Evolutionary conservation across 2,797 vertebrate genomes (phyloP).

Genomic region (Diceros bicornis): DNA sequence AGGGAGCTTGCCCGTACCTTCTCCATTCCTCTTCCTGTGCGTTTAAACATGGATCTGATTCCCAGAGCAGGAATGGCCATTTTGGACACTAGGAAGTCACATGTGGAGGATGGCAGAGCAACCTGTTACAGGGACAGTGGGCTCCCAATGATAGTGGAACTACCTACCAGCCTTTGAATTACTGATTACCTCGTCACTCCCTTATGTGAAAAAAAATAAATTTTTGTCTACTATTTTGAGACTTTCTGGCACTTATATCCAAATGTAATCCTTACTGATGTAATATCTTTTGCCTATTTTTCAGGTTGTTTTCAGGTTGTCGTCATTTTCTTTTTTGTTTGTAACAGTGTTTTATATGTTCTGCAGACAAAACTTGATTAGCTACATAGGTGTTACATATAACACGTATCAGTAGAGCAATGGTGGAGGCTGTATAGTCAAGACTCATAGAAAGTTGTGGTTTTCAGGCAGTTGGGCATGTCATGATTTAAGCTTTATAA

Average conservation of each 20-base stretch:
- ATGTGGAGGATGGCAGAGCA: neutral
- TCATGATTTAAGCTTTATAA: neutral
- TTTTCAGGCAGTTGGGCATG: neutral
- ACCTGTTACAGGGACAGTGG: neutral
- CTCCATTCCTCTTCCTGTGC: neutral
- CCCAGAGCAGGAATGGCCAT: neutral
- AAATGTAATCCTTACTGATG: neutral
- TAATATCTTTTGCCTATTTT: neutral
- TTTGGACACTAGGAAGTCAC: neutral
- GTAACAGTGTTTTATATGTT: neutral
- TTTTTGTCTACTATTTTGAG: neutral
- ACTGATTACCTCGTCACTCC: neutral
- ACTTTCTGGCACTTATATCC: neutral
- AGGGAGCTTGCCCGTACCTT: neutral
- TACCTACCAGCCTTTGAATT: neutral
- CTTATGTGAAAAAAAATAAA: neutral
- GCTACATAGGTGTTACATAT: neutral
- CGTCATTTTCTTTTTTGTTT: neutral
- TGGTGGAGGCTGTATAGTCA: neutral
- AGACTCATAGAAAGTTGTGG: neutral
- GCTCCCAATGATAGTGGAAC: neutral
- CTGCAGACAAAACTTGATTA: neutral
- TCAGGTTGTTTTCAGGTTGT: neutral
- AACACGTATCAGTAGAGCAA: neutral
- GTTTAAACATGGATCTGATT: neutral